phyloP scores from a whole-genome alignment of 2,113 vertebrate species.

The Rhabdomys dilectus region DNA sequence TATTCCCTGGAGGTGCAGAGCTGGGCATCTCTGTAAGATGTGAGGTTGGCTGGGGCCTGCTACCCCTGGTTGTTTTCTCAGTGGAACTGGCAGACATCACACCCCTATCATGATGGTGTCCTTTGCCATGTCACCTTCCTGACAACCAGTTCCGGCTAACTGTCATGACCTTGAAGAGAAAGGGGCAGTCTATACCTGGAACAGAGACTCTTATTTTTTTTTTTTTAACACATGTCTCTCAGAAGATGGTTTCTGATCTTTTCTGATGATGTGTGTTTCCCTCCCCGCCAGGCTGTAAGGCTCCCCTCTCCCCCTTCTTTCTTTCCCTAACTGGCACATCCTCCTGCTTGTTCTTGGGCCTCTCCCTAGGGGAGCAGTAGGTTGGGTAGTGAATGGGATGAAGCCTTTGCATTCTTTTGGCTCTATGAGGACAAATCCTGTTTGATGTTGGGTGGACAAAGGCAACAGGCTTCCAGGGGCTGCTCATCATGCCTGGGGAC shows the following conservation, averaged over 20 bases:
- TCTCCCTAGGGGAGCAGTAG: neutral
- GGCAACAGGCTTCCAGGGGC: neutral
- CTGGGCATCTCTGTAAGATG: neutral
- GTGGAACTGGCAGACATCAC: neutral
- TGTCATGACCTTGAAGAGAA: neutral
- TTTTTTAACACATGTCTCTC: neutral
- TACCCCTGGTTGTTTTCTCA: slow-evolving; percentile 17
- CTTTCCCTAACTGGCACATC: slow-evolving; percentile 17
- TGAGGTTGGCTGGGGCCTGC: neutral
- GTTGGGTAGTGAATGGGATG: neutral
- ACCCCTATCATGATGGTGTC: neutral
- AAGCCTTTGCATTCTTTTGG: slow-evolving; percentile 5
- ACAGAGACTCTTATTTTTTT: neutral
- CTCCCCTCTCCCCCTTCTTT: neutral
- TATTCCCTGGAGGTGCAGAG: neutral
- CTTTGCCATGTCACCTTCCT: neutral
- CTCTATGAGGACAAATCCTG: neutral
- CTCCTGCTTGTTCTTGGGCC: neutral
- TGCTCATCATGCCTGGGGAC: neutral
- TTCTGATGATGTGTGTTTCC: neutral
- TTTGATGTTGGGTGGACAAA: slow-evolving; percentile 52
- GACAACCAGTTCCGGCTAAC: neutral
- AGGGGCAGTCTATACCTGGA: neutral
- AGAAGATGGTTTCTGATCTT: slow-evolving; percentile 28
- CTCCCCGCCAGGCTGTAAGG: neutral